Evolutionary conservation across 2,113 vertebrate species (phyloP).

Genomic region (Ceuthmochares aereus): DNA sequence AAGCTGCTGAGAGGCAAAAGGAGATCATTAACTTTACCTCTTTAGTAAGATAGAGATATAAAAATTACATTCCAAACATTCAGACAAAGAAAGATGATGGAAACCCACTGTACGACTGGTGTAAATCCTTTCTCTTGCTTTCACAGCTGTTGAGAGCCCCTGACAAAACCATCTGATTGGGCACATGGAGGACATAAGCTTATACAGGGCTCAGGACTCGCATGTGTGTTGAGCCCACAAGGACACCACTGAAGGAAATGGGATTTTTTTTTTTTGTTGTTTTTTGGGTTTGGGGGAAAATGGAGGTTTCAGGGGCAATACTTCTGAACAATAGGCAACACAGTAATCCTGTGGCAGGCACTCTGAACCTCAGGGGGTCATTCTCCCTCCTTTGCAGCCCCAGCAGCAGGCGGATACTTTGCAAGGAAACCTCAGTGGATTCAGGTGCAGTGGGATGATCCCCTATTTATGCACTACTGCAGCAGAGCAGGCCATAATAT

Average conservation of each 20-base stretch:
- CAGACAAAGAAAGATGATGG: neutral
- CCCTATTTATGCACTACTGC: neutral
- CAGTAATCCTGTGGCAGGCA: neutral
- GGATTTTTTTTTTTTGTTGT: neutral
- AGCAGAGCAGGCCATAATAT: neutral
- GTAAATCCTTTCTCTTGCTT: neutral
- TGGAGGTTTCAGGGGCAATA: neutral
- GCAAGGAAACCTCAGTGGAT: neutral
- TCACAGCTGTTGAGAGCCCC: neutral
- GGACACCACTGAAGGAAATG: neutral
- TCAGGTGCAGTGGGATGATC: neutral
- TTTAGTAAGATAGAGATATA: neutral
- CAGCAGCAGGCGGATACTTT: neutral
- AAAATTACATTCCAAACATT: neutral
- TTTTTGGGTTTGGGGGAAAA: neutral
- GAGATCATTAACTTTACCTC: neutral
- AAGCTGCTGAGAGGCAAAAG: neutral
- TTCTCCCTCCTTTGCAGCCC: neutral
- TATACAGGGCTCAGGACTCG: neutral
- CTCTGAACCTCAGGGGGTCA: neutral
- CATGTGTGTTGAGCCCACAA: too few species aligned
- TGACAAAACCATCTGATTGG: neutral
- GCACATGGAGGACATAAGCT: too few species aligned
- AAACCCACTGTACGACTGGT: neutral
- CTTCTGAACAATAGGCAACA: rapidly evolving